Conservation (phyloP, 2,797 vertebrate species). For the Alcedo quadribrachys region DNA sequence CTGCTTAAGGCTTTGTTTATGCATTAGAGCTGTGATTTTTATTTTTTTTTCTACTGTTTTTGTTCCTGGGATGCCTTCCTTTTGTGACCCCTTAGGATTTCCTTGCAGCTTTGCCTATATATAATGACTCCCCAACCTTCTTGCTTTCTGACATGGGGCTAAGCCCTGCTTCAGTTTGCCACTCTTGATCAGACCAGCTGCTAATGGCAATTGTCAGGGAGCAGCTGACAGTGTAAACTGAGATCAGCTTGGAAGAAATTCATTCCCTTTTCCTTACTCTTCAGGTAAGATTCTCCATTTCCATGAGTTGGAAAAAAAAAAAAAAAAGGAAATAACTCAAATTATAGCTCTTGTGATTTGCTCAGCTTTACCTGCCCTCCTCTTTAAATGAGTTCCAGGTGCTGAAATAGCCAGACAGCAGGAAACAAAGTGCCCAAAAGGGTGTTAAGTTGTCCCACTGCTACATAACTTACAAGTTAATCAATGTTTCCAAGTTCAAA, state of each 20-base stretch:
- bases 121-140: neutral
- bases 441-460: neutral
- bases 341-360: neutral
- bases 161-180: neutral
- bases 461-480: constrained; percentile 38
- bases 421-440: neutral
- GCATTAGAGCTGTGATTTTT: neutral
- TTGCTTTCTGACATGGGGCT: neutral
- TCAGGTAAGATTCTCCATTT: neutral
- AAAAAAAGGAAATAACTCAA: neutral
- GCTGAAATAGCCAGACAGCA: neutral
- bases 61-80: neutral
- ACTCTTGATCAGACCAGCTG: neutral
- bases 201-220: neutral
- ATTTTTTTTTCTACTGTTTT: neutral
- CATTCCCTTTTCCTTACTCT: neutral
- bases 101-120: neutral
- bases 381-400: neutral
- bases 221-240: neutral
- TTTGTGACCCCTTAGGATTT: neutral
- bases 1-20: neutral
- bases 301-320: neutral
- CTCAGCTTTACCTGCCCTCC: neutral
- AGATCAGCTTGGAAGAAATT: neutral
- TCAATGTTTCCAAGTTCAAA: constrained; percentile 50